Evolutionary conservation across 2,888 invertebrate species (phyloP).

Genomic region (Oasisia sp.): DNA sequence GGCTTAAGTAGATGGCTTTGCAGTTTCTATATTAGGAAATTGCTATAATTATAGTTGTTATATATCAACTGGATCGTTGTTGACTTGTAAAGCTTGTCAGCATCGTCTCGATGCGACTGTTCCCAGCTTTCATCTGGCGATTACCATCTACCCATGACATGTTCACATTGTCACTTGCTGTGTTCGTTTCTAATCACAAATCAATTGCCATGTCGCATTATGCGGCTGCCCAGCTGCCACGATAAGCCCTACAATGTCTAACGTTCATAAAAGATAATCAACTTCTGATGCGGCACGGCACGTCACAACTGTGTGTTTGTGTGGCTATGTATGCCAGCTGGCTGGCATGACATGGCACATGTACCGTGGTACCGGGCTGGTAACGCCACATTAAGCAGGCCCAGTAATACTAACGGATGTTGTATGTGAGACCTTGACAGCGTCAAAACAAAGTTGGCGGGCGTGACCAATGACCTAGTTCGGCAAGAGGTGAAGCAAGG

Average conservation of each 20-base stretch:
- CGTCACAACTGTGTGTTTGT: neutral
- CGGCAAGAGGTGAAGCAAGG: neutral
- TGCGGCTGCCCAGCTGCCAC: neutral
- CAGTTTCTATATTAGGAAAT: slow-evolving; percentile 5
- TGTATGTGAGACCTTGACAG: neutral
- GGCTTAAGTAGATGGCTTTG: neutral
- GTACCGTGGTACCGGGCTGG: too few species aligned
- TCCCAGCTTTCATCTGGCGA: neutral
- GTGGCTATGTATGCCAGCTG: neutral
- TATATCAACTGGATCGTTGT: neutral
- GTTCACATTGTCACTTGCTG: neutral
- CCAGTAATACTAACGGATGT: neutral
- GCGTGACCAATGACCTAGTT: neutral
- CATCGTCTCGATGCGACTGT: neutral
- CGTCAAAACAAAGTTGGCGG: neutral
- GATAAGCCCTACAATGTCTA: neutral
- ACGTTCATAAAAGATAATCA: neutral
- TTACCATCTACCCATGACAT: neutral
- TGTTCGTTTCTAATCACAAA: slow-evolving; percentile 3
- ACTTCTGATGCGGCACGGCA: neutral
- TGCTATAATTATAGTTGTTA: neutral
- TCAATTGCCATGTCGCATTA: neutral
- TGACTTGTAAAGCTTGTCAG: neutral
- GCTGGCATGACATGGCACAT: too few species aligned
- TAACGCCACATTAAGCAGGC: neutral